A percentile compares a stretch with the other conserved stretches of the same genome.
Conservation (phyloP, 37 sponge, comb jelly and placozoan species). For the Halisarca cf. caerulea region DNA sequence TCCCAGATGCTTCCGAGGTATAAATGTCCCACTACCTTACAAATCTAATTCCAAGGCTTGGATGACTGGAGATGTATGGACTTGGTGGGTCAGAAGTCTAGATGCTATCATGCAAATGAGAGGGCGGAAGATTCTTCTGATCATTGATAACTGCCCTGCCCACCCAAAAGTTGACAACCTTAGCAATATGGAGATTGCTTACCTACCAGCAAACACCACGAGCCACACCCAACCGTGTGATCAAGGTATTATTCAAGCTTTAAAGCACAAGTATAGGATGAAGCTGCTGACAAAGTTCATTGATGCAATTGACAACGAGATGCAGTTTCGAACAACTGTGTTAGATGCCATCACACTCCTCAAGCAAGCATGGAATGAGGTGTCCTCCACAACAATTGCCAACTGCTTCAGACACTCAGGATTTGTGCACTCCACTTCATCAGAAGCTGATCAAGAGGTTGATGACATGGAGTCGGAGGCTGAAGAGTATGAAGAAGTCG, state of each 20-base stretch:
- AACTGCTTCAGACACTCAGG: conserved; percentile 15
- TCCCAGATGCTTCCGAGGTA: conserved; percentile 37
- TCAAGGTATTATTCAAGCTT: conserved; percentile 14
- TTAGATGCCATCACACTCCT: not conserved
- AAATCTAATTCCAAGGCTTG: conserved; percentile 18
- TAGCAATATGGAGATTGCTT: not conserved
- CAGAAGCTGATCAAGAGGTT: no score
- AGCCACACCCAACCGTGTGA: conserved; percentile 5
- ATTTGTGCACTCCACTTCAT: no score
- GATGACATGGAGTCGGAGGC: no score
- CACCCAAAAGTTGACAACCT: not conserved
- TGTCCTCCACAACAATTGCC: not conserved
- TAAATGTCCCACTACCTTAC: conserved; percentile 22
- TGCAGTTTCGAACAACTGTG: not conserved
- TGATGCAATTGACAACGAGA: not conserved
- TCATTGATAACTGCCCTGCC: conserved; percentile 12
- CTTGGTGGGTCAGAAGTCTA: not conserved
- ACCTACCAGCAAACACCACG: not conserved
- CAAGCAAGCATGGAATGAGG: not conserved
- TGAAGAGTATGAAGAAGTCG: no score
- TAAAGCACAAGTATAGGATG: not conserved
- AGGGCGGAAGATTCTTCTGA: not conserved
- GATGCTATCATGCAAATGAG: not conserved
- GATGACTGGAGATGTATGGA: conserved; percentile 8
- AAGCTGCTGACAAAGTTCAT: not conserved